Evolutionary conservation across 2,888 invertebrate genomes (phyloP), one percentile per base, ranked within the genome.

Genomic region (Eudasyphora cyanicolor): DNA sequence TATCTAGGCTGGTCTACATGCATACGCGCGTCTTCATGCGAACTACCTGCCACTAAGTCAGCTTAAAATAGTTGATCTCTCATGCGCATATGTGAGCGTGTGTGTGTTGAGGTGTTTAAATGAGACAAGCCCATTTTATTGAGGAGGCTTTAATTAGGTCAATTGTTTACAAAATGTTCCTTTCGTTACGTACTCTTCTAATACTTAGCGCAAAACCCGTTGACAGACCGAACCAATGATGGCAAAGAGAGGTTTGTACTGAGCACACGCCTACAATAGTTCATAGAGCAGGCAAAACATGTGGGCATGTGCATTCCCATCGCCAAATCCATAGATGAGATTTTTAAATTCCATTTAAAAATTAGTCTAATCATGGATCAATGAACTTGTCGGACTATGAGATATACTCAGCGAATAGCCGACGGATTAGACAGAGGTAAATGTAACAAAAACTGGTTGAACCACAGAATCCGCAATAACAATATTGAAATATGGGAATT

Each of bases 131-230:
- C 75, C 57, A 38, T 89, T 88, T 88, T 89, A 88, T 87, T 88
- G 86, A 89, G 86, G 86, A 88, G 87, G 88, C 86, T 84, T 89
- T 89, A 89, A 89, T 90, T 90, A 90, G 87, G 81, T 85, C 89
- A 89, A 90, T 89, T 89, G 90, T 90, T 90, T 89, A 89, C 89
- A 89, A 90, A 88, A 88, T 89, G 88, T 89, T 86, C 89, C 89
- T 89, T 89, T 89, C 89, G 88, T 89, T 83, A 78, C 79, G 82
- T 79, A 81, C 73, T 64, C 89, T 89, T n/a, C n/a, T n/a, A n/a
- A 32, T 32, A 32, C 45, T 45, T 49, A 35, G n/a, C 76, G 51
- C 70, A 78, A 74, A 89, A 89, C 89, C 89, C 88, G 87, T 69
- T 49, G 42, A 29, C 10, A 12, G 38, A 14, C 2, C 14, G 38